phyloP scores from a whole-genome alignment of 2,888 invertebrate genomes.

The Heterodera filipjevi region DNA sequence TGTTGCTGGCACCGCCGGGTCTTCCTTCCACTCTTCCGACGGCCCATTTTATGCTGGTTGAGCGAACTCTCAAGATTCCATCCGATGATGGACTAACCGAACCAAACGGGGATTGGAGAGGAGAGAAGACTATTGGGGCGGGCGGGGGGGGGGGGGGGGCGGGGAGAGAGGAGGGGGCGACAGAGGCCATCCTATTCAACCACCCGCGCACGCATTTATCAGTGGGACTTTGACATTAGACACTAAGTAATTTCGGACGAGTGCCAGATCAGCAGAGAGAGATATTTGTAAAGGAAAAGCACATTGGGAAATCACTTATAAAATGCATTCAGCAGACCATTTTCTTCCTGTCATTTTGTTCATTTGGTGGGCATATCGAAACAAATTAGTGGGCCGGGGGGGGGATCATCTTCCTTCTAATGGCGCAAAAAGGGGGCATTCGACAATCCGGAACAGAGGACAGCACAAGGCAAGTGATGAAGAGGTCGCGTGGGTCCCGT shows the following conservation, averaged over 20 bases:
- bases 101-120: neutral
- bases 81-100: conserved; percentile 7
- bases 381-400: neutral
- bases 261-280: neutral
- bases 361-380: neutral
- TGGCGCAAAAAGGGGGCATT: neutral
- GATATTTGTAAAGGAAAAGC: neutral
- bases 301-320: neutral
- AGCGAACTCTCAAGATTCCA: conserved; percentile 8
- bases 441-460: conserved; percentile 6
- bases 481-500: neutral
- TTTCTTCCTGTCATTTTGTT: neutral
- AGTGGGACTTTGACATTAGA: neutral
- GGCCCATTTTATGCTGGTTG: conserved; percentile 6
- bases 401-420: neutral
- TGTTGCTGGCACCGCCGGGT: conserved; percentile 12
- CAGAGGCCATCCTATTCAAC: neutral
- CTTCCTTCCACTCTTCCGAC: neutral
- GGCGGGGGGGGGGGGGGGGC: neutral
- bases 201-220: neutral
- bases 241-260: neutral
- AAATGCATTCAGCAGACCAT: neutral
- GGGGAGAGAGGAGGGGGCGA: neutral
- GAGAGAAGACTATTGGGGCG: neutral
- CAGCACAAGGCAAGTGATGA: neutral